Conservation (phyloP, 2,113 vertebrate species). For the Brienomyrus brachyistius region DNA sequence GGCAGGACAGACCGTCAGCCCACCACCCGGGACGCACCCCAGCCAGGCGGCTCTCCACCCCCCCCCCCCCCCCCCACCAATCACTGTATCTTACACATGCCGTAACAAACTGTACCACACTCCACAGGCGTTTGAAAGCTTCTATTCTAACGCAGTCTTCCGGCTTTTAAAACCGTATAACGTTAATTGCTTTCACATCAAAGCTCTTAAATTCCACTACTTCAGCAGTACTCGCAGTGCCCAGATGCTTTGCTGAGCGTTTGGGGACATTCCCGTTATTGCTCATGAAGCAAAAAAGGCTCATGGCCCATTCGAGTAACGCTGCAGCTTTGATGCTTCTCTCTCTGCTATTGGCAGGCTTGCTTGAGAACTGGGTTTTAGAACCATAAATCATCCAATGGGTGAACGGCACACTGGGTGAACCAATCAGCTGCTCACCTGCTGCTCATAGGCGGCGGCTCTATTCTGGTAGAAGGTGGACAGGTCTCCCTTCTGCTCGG, state of each 20-base stretch:
- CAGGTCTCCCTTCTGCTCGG: constrained; percentile 83
- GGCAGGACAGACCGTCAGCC: neutral
- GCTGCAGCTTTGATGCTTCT: too few relatives aligned
- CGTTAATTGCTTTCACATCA: neutral
- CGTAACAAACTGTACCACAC: neutral
- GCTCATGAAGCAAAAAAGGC: neutral
- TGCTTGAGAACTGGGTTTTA: neutral
- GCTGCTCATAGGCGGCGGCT: constrained; percentile 92
- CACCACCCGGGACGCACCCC: neutral
- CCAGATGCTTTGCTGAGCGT: neutral
- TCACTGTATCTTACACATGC: neutral
- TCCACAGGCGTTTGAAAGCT: neutral
- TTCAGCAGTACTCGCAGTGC: neutral
- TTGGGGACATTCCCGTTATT: neutral
- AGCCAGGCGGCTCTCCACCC: constrained; percentile 52
- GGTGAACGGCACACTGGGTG: neutral
- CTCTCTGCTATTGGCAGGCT: neutral
- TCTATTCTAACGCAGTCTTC: neutral
- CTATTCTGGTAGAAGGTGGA: constrained; percentile 98
- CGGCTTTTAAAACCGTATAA: neutral
- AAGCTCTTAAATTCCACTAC: neutral
- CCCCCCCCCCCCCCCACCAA: neutral
- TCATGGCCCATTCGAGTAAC: neutral
- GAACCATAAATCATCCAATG: neutral
- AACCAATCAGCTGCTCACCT: constrained; percentile 60